phyloP scores from a whole-genome alignment of 2,888 invertebrate genomes.

The Pollenia angustigena region DNA sequence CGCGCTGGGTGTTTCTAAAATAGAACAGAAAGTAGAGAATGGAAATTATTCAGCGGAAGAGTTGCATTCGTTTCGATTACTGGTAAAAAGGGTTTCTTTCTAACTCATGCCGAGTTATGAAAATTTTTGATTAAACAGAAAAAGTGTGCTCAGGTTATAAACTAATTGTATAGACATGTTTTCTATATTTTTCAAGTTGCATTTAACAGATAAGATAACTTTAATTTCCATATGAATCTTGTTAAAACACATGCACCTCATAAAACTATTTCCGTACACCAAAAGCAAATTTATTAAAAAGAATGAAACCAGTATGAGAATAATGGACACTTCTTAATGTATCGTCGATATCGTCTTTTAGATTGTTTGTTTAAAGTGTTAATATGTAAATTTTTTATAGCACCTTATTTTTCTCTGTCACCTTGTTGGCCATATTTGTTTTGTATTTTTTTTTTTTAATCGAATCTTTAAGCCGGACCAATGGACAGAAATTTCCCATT shows the following conservation, averaged over 20 bases:
- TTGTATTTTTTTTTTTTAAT: background rate
- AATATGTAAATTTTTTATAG: slow-evolving; percentile 60
- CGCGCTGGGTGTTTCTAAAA: slow-evolving; percentile 19
- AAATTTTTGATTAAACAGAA: slow-evolving; percentile 8
- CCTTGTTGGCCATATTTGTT: background rate
- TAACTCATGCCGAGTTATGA: slow-evolving; percentile 62
- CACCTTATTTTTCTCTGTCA: slow-evolving; percentile 18
- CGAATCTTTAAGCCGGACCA: slow-evolving; percentile 12
- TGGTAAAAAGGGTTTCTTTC: slow-evolving; percentile 26
- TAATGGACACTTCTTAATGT: background rate
- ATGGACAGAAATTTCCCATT: slow-evolving; percentile 48
- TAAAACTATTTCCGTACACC: too few relatives aligned
- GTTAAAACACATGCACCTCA: too few relatives aligned
- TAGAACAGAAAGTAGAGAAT: slow-evolving; percentile 18
- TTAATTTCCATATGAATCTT: background rate
- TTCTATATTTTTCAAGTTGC: slow-evolving; percentile 12
- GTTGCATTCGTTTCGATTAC: slow-evolving; percentile 4
- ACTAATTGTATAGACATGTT: slow-evolving; percentile 27
- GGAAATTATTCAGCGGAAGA: slow-evolving; percentile 2
- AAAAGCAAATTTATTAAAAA: too few relatives aligned
- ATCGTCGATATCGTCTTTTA: background rate
- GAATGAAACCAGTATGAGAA: background rate
- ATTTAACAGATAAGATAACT: background rate
- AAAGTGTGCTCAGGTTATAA: slow-evolving; percentile 52
- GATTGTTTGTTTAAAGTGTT: slow-evolving; percentile 36